phyloP scores from a whole-genome alignment of 2,888 invertebrate species.

The Epinotia nisella region DNA sequence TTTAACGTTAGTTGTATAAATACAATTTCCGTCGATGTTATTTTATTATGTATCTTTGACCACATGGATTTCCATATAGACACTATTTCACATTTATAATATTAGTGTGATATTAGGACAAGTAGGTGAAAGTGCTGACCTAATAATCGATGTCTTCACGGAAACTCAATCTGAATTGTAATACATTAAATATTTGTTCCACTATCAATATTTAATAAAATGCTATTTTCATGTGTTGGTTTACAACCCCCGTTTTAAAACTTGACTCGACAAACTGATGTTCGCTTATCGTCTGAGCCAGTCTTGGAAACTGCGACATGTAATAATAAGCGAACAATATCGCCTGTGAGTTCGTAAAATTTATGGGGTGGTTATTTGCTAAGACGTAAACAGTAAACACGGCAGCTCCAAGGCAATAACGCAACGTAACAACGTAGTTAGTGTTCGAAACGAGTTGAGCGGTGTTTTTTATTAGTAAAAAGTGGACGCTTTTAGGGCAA shows the following conservation, averaged over 20 bases:
- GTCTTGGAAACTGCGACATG: constrained; percentile 64
- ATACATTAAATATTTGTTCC: not conserved
- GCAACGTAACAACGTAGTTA: constrained; percentile 60
- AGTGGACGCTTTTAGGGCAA: constrained; percentile 17
- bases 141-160: too few species aligned
- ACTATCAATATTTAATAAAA: not conserved
- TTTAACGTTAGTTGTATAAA: too few species aligned
- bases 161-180: not conserved
- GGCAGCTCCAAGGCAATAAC: constrained; percentile 57
- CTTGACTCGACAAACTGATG: constrained; percentile 50
- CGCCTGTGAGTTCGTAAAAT: constrained; percentile 74
- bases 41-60: too few species aligned
- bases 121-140: too few species aligned
- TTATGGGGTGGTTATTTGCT: constrained; percentile 75
- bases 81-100: too few species aligned
- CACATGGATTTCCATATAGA: too few species aligned
- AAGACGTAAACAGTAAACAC: constrained; percentile 74
- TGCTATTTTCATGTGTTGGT: constrained; percentile 8
- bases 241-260: constrained; percentile 19
- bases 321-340: constrained; percentile 76
- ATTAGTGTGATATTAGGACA: too few species aligned
- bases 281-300: constrained; percentile 59
- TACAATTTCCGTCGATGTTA: too few species aligned
- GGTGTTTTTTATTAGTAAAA: constrained; percentile 46
- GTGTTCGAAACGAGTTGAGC: constrained; percentile 53